Percentiles rank a stretch among this genome's conserved stretches.
These are phyloP conservation scores for Enteromius afrohamiltoni DNA, from an alignment of 2,797 vertebrate species.

Conservation along the genomic window DNA sequence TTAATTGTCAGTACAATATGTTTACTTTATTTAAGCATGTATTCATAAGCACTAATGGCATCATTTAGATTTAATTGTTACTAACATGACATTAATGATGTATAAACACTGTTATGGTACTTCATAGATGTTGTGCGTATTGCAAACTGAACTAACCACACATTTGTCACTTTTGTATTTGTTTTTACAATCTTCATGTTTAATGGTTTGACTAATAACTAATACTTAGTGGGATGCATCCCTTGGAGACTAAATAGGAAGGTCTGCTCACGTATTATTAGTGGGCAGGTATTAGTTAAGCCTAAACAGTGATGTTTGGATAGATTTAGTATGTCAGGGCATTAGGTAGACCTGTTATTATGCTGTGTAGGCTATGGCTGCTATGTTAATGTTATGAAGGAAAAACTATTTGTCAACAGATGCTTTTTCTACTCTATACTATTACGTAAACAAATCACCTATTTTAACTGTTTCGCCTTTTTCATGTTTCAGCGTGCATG, in stretches of 20 bases:
- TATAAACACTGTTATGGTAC: constrained; percentile 11
- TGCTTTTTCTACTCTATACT: constrained; percentile 1
- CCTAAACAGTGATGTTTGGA: background rate
- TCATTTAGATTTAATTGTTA: background rate
- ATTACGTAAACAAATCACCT: background rate
- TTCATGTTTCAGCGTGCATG: constrained; percentile 20
- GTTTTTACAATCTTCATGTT: constrained; percentile 3
- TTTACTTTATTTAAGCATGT: background rate
- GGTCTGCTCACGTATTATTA: background rate
- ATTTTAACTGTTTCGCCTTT: background rate
- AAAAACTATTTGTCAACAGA: constrained; percentile 12
- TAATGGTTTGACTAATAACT: background rate
- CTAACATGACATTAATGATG: background rate
- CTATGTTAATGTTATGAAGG: background rate
- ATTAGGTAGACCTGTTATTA: constrained; percentile 2
- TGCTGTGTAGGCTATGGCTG: constrained; percentile 12
- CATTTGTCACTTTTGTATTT: constrained; percentile 14
- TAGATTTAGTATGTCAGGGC: background rate
- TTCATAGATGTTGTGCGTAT: constrained; percentile 16
- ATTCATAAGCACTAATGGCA: background rate
- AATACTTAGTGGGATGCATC: constrained; percentile 8
- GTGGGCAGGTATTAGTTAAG: background rate
- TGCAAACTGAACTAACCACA: constrained; percentile 9
- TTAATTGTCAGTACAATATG: constrained; percentile 14
- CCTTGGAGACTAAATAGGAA: background rate